Evolutionary conservation across 2,797 vertebrate genomes (phyloP), one percentile per base, ranked within the genome.

Genomic region (Cottoperca gobio): DNA sequence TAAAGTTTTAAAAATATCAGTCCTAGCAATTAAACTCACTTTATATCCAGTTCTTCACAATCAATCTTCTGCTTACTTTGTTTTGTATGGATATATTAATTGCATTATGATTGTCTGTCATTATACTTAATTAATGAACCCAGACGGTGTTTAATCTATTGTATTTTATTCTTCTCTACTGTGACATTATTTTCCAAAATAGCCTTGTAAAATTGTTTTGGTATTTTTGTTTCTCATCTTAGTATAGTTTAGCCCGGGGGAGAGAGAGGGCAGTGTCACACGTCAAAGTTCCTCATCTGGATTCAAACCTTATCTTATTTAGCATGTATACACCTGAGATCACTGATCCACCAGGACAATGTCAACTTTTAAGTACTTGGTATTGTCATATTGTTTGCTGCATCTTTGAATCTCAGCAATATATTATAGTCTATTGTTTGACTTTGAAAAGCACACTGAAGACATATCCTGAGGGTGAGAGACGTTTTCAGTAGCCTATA

Each of bases 241-340:
- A 57, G 39, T 35, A 16, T 6, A 31, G 53, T 62, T 59, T 31
- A 66, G 13, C 23, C 26, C 61, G 16, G 31, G 6, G 33, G 19
- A 19, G 40, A 53, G 23, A 45, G 24, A 28, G 3, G n/a, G 6
- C 23, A 61, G 2, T 7, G 26, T 70, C 35, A 54, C n/a, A 21
- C 42, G 2, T 16, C 42, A 33, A 67, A 64, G 23, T 21, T 50
- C 37, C 57, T 62, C 43, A 8, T 31, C 46, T 79, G 37, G 58
- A 70, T 43, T 67, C 50, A 66, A 59, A 75, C 65, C 50, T n/a
- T n/a, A 65, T 60, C 10, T 72, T 16, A 54, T 68, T 52, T 46
- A 65, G 46, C 26, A 50, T 50, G 39, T 45, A 14, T 16, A 31
- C 35, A 66, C 35, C 26, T 46, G 19, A 72, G 13, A 28, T 21